Percentiles rank a stretch among this genome's conserved stretches.
Evolutionary conservation across 2,888 invertebrate species (phyloP).

Genomic region (Stenodera caucasica): DNA sequence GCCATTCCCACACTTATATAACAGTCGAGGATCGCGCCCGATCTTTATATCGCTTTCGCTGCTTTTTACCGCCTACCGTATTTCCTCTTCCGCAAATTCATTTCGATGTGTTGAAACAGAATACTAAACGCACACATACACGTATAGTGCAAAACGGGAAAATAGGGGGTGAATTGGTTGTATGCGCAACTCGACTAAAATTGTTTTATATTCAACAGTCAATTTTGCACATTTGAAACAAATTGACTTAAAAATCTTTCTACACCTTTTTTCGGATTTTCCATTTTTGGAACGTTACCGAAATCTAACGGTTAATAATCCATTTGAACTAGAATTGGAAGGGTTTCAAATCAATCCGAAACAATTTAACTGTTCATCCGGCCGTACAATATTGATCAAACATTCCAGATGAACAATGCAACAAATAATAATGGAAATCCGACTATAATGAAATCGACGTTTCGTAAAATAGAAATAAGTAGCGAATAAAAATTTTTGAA

Average conservation of each 20-base stretch:
- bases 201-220: constrained; percentile 30
- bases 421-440: constrained; percentile 36
- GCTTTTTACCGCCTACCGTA: constrained; percentile 44
- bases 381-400: constrained; percentile 40
- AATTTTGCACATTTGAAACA: constrained; percentile 28
- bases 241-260: constrained; percentile 23
- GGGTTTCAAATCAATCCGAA: constrained; percentile 30
- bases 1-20: constrained; percentile 55
- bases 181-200: constrained; percentile 17
- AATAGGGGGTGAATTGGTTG: constrained; percentile 9
- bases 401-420: constrained; percentile 36
- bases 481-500: constrained; percentile 36
- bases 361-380: constrained; percentile 37
- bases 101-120: constrained; percentile 12
- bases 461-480: constrained; percentile 39
- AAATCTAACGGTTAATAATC: constrained; percentile 6
- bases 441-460: constrained; percentile 42
- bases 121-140: not conserved
- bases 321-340: not conserved
- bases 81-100: constrained; percentile 37
- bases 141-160: not conserved
- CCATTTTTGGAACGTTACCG: not conserved
- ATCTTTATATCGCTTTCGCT: constrained; percentile 45
- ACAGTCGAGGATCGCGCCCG: constrained; percentile 44
- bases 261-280: not conserved